A percentile compares a stretch with the other conserved stretches of the same genome.
These are phyloP conservation scores for Boloria euphrosyne DNA, from an alignment of 2,888 invertebrate species.

Conservation along the genomic window DNA sequence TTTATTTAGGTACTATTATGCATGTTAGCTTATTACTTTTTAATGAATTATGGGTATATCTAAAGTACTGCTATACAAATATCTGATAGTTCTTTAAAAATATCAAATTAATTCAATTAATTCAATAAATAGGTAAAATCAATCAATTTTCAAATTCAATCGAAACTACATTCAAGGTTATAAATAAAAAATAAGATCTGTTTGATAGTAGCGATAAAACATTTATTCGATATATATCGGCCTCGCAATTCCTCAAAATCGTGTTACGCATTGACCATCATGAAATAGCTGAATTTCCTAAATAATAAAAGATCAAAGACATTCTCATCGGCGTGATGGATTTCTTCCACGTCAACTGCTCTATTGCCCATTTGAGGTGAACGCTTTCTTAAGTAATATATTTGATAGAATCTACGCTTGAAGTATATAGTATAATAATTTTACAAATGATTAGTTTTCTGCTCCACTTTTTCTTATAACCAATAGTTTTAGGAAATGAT, in stretches of 20 bases:
- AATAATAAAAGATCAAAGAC: constrained; percentile 39
- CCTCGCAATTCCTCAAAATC: background rate
- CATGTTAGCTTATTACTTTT: too few species aligned
- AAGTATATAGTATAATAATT: background rate
- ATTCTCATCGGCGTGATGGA: constrained; percentile 38
- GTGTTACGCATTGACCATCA: constrained; percentile 7
- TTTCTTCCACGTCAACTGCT: constrained; percentile 38
- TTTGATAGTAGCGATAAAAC: too few species aligned
- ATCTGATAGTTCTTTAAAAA: too few species aligned
- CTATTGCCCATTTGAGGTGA: constrained; percentile 35
- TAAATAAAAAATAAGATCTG: too few species aligned
- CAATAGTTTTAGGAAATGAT: too few species aligned
- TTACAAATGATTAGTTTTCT: constrained; percentile 1
- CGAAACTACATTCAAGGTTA: too few species aligned
- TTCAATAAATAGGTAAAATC: too few species aligned
- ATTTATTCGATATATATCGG: background rate
- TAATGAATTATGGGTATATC: too few species aligned
- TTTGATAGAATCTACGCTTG: constrained; percentile 22
- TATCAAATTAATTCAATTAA: too few species aligned
- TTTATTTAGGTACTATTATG: too few species aligned
- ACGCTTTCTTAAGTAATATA: constrained; percentile 32
- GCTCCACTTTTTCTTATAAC: background rate
- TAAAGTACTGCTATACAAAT: too few species aligned
- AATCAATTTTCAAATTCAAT: too few species aligned
- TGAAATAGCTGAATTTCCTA: constrained; percentile 15